Conservation (phyloP, 2,888 invertebrate genomes). For the Steromphala cineraria region DNA sequence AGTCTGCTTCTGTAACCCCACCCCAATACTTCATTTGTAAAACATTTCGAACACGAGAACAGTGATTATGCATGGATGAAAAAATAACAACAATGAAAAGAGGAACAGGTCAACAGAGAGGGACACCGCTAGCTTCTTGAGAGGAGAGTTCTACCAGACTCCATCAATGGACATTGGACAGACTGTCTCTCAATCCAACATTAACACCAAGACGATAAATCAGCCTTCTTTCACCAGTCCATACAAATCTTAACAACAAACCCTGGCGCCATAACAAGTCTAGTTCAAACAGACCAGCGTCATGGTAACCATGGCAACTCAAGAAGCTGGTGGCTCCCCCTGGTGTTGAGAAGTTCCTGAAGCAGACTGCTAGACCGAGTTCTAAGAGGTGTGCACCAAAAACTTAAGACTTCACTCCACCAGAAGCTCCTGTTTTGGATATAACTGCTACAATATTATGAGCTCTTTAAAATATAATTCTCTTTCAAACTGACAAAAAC, state of each 20-base stretch:
- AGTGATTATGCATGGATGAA: background rate
- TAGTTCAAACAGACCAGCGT: background rate
- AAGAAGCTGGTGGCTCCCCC: background rate
- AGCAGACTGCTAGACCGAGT: background rate
- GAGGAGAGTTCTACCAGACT: background rate
- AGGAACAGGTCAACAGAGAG: background rate
- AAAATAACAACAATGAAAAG: background rate
- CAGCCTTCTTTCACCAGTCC: background rate
- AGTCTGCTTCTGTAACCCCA: constrained; percentile 1
- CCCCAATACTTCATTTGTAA: constrained; percentile 12
- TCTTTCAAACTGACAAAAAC: constrained; percentile 3
- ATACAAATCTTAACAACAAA: background rate
- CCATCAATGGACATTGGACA: background rate
- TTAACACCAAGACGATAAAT: background rate
- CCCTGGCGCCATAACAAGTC: background rate
- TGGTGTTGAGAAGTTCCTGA: background rate
- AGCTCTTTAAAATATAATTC: constrained; percentile 10
- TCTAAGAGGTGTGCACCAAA: constrained; percentile 3
- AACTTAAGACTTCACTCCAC: background rate
- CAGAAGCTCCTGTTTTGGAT: background rate
- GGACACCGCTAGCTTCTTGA: background rate
- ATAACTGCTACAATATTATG: constrained; percentile 1
- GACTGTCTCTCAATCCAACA: background rate
- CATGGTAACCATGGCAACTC: background rate
- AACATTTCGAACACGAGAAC: constrained; percentile 14